phyloP scores from a whole-genome alignment of 1,140 invertebrate species.

The Anthonomus grandis region DNA sequence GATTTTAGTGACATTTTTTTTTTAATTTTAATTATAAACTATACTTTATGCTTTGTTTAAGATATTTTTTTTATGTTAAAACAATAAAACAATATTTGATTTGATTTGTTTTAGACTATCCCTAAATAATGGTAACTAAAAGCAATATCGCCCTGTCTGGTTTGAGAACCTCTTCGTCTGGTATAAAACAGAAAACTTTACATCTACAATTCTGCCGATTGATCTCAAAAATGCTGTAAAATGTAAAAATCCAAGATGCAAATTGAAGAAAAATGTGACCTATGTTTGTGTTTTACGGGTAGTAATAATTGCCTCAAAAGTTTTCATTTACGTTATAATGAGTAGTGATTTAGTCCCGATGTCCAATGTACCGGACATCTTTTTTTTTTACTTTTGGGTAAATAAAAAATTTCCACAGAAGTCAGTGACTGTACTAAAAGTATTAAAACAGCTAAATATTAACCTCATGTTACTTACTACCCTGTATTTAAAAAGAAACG shows the following conservation, averaged over 20 bases:
- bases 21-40: too few relatives aligned
- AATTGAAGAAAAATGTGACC: slow-evolving; percentile 11
- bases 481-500: too few relatives aligned
- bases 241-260: slow-evolving; percentile 9
- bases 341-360: slow-evolving; percentile 3
- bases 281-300: slow-evolving; percentile 9
- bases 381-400: neutral
- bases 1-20: too few relatives aligned
- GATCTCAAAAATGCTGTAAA: slow-evolving; percentile 10
- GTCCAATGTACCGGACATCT: neutral
- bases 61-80: too few relatives aligned
- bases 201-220: slow-evolving; percentile 8
- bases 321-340: too few relatives aligned
- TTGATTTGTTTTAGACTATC: too few relatives aligned
- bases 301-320: slow-evolving; percentile 7
- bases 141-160: too few relatives aligned
- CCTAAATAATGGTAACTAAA: too few relatives aligned
- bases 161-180: too few relatives aligned
- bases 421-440: neutral
- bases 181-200: slow-evolving; percentile 7
- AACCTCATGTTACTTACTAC: too few relatives aligned
- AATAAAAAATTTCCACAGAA: neutral
- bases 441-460: neutral
- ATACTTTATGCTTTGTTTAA: too few relatives aligned
- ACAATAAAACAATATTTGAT: too few relatives aligned